These are phyloP conservation scores for Caloenas nicobarica DNA, from an alignment of 2,113 vertebrate genomes.

Conservation along the genomic window DNA sequence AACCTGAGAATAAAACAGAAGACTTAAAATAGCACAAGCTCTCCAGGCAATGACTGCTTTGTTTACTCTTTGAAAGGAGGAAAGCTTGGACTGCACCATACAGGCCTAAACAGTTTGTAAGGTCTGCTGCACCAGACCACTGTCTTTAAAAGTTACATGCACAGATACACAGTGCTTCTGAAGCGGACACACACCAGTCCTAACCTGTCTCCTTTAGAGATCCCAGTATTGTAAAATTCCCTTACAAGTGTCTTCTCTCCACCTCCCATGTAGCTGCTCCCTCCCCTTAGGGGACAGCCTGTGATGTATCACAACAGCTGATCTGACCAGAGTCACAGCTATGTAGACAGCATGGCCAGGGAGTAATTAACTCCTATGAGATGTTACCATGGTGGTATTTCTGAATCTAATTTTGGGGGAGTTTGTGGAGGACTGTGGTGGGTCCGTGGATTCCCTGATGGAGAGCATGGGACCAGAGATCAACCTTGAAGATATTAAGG, in stretches of 20 bases:
- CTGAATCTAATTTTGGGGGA: not conserved
- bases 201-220: not conserved
- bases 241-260: not conserved
- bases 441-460: too few relatives aligned
- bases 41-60: not conserved
- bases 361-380: not conserved
- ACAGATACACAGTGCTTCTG: not conserved
- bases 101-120: not conserved
- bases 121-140: not conserved
- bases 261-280: not conserved
- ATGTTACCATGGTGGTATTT: not conserved
- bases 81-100: not conserved
- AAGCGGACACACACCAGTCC: not conserved
- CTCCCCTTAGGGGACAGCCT: not conserved
- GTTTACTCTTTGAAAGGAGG: not conserved
- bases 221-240: not conserved
- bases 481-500: too few relatives aligned
- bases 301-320: not conserved
- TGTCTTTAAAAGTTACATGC: not conserved
- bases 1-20: conserved; percentile 76
- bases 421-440: too few relatives aligned
- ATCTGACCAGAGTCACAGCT: not conserved
- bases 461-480: too few relatives aligned
- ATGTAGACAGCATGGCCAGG: not conserved
- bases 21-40: not conserved